Percentiles rank a stretch among this genome's conserved stretches.
phyloP scores from a whole-genome alignment of 1,140 invertebrate genomes.

The Euwallacea fornicatus region DNA sequence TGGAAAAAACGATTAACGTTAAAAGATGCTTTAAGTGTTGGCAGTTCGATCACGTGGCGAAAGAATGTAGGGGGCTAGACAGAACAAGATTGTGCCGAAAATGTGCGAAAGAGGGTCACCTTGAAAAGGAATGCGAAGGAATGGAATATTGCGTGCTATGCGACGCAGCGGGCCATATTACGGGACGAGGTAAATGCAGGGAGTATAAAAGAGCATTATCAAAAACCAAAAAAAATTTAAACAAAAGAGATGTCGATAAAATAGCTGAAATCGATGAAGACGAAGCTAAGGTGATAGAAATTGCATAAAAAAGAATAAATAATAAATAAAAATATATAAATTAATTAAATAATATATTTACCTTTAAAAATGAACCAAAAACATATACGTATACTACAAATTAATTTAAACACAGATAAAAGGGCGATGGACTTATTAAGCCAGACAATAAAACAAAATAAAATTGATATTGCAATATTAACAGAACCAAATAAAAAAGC shows the following conservation, averaged over 20 bases:
- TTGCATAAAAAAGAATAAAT: too few relatives aligned
- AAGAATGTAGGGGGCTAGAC: neutral
- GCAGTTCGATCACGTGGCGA: neutral
- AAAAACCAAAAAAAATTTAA: neutral
- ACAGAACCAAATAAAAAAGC: too few relatives aligned
- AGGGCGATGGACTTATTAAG: too few relatives aligned
- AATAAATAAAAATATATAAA: too few relatives aligned
- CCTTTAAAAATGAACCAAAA: too few relatives aligned
- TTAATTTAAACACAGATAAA: too few relatives aligned
- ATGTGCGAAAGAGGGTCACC: neutral
- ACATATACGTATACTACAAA: too few relatives aligned
- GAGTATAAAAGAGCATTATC: neutral
- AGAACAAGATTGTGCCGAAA: neutral
- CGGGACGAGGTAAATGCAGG: neutral
- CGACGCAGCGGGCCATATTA: neutral
- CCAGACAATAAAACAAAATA: too few relatives aligned
- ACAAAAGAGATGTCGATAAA: neutral
- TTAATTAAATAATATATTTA: too few relatives aligned
- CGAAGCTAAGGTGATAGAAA: too few relatives aligned
- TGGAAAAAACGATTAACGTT: neutral
- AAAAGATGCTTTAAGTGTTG: neutral
- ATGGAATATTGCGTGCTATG: neutral
- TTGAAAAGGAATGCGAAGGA: neutral
- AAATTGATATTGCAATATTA: too few relatives aligned
- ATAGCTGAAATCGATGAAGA: too few relatives aligned